Evolutionary conservation across 1,140 invertebrate species (phyloP).

Genomic region (Proales similis): DNA sequence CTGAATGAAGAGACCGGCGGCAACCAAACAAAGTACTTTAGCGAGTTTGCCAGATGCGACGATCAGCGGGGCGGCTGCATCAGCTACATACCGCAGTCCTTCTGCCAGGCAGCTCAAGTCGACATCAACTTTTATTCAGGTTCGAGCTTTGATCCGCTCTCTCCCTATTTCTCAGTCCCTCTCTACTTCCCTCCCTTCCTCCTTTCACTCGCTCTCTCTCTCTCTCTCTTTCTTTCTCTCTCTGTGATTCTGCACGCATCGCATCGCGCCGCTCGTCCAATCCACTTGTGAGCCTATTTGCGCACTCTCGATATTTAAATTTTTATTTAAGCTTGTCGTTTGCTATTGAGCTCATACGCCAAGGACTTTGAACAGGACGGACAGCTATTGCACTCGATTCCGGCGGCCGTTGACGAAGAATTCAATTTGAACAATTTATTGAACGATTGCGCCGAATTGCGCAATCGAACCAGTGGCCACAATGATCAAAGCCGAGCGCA

Average conservation of each 20-base stretch:
- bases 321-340: no score
- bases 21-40: background rate
- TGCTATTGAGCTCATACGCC: conserved; percentile 21
- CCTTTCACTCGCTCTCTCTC: no score
- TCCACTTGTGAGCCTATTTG: no score
- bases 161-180: no score
- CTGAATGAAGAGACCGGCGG: background rate
- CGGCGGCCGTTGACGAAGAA: conserved; percentile 2
- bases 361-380: conserved; percentile 2
- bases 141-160: no score
- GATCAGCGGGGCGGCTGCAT: conserved; percentile 18
- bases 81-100: background rate
- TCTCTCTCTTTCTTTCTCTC: no score
- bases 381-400: conserved; percentile 33
- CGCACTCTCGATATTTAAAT: no score
- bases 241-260: no score
- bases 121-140: conserved; percentile 36
- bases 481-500: no score
- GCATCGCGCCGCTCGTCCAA: no score
- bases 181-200: no score
- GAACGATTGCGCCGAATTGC: conserved; percentile 17
- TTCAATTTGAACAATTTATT: background rate
- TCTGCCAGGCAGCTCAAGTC: conserved; percentile 6
- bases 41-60: background rate
- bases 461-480: no score